Evolutionary conservation across 2,888 invertebrate species (phyloP).

Genomic region (Drosophila melanosoma): DNA sequence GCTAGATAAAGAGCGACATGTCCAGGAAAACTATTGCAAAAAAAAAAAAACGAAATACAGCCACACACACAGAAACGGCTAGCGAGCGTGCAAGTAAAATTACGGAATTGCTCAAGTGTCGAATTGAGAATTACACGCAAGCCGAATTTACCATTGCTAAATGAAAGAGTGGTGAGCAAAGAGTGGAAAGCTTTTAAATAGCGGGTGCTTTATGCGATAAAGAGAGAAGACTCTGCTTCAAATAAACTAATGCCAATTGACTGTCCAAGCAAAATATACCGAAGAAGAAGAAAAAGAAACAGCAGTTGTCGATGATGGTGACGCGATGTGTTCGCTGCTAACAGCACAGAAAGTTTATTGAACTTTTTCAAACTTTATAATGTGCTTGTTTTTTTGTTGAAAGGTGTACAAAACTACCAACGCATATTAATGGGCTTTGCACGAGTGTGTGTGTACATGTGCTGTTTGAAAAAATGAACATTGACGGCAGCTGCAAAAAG

Average conservation of each 20-base stretch:
- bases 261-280: slow-evolving; percentile 23
- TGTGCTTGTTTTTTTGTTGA: slow-evolving; percentile 42
- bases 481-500: slow-evolving; percentile 23
- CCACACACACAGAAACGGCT: slow-evolving; percentile 14
- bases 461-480: slow-evolving; percentile 59
- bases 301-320: slow-evolving; percentile 10
- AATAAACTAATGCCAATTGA: slow-evolving; percentile 45
- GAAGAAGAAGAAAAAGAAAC: slow-evolving; percentile 33
- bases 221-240: slow-evolving; percentile 19
- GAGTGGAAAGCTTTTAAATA: slow-evolving; percentile 19
- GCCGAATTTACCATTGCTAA: slow-evolving; percentile 43
- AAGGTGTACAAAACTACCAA: slow-evolving; percentile 66
- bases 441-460: slow-evolving; percentile 38
- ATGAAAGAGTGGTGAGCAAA: neutral
- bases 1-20: slow-evolving; percentile 32
- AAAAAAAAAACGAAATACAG: slow-evolving; percentile 26
- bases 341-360: slow-evolving; percentile 78
- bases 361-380: slow-evolving; percentile 78
- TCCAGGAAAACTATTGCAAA: slow-evolving; percentile 45
- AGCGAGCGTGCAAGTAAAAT: slow-evolving; percentile 43
- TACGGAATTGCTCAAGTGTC: slow-evolving; percentile 69
- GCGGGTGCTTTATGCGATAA: slow-evolving; percentile 25
- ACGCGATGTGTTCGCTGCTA: slow-evolving; percentile 21
- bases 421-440: slow-evolving; percentile 78
- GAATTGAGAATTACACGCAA: slow-evolving; percentile 62